These are phyloP conservation scores for Acleris cristana DNA, from an alignment of 2,888 invertebrate species.

Conservation along the genomic window DNA sequence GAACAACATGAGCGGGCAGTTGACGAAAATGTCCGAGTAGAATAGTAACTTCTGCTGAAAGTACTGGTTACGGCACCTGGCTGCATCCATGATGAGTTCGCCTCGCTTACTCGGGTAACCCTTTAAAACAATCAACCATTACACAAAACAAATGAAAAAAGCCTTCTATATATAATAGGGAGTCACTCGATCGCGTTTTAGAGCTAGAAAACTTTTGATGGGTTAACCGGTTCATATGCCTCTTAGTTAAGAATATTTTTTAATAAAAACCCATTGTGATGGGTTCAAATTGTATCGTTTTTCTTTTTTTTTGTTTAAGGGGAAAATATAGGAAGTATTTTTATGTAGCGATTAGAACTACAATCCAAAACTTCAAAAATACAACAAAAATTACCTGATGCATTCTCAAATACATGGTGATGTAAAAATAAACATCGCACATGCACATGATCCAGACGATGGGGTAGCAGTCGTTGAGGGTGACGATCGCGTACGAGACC, in stretches of 20 bases:
- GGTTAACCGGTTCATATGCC: no score
- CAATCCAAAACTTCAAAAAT: background rate
- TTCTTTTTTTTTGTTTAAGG: no score
- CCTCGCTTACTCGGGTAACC: slow-evolving; percentile 69
- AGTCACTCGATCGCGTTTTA: no score
- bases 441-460: slow-evolving; percentile 66
- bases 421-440: slow-evolving; percentile 69
- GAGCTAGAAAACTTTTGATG: no score
- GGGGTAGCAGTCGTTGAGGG: slow-evolving; percentile 64
- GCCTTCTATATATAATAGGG: no score
- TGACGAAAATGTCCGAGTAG: slow-evolving; percentile 65
- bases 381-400: slow-evolving; percentile 62
- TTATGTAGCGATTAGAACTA: background rate
- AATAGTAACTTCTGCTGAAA: slow-evolving; percentile 62
- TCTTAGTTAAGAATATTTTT: no score
- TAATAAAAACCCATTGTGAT: no score
- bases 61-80: slow-evolving; percentile 67
- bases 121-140: slow-evolving; percentile 44
- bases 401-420: slow-evolving; percentile 60
- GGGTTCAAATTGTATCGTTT: no score
- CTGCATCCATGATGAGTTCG: slow-evolving; percentile 57
- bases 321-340: no score
- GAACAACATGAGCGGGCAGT: slow-evolving; percentile 65
- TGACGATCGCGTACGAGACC: slow-evolving; percentile 63
- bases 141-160: background rate